Percentiles rank a stretch among this genome's conserved stretches.
Conservation (phyloP, 2,888 invertebrate species). For the Acanthosepion pharaonis region DNA sequence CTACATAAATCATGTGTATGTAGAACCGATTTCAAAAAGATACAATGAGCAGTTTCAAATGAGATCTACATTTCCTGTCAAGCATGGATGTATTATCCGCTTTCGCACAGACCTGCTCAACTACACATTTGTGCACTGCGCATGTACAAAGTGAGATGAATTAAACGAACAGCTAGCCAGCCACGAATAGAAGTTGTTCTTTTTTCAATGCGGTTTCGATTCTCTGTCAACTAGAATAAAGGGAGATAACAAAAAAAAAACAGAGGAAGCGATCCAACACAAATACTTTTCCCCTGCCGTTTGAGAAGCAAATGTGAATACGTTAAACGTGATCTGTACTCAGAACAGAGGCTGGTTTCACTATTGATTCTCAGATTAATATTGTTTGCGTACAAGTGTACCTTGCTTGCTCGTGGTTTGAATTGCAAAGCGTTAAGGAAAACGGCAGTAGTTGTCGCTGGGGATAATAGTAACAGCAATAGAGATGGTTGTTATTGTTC, state of each 20-base stretch:
- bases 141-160: neutral
- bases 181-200: neutral
- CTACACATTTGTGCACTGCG: neutral
- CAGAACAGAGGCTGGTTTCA: neutral
- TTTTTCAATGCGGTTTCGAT: neutral
- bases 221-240: neutral
- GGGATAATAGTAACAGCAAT: neutral
- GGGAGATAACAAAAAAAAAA: too few species aligned
- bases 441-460: neutral
- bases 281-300: neutral
- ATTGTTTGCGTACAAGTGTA: neutral
- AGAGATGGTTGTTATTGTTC: too few species aligned
- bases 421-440: neutral
- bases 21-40: too few species aligned
- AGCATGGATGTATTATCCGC: too few species aligned
- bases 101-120: too few species aligned
- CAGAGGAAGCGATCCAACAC: neutral
- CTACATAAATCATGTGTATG: too few species aligned
- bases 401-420: neutral
- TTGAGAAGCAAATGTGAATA: neutral
- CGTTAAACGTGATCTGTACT: neutral
- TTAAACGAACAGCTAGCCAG: neutral
- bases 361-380: neutral
- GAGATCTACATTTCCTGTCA: too few species aligned
- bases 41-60: too few species aligned